Conservation (phyloP, 2,797 vertebrate genomes). For the Labeo calbasu region DNA sequence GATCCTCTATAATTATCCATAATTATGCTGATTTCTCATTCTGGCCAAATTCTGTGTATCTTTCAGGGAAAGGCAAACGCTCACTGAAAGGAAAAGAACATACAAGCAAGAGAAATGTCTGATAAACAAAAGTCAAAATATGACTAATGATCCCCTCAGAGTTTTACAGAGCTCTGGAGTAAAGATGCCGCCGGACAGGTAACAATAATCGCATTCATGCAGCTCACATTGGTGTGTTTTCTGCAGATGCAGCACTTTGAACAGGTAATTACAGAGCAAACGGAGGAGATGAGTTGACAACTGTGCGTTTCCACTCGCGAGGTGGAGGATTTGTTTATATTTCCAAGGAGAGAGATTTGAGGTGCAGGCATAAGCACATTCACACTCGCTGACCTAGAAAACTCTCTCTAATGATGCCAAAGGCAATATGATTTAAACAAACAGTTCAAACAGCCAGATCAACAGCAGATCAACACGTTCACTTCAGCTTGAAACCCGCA, state of each 20-base stretch:
- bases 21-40: slow-evolving; percentile 16
- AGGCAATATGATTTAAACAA: slow-evolving; percentile 41
- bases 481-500: not conserved
- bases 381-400: slow-evolving; percentile 50
- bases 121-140: not conserved
- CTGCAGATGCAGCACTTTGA: slow-evolving; percentile 64
- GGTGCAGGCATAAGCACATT: slow-evolving; percentile 28
- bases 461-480: not conserved
- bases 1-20: not conserved
- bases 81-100: not conserved
- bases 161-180: not conserved
- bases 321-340: slow-evolving; percentile 73
- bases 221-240: slow-evolving; percentile 11
- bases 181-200: slow-evolving; percentile 25
- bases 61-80: not conserved
- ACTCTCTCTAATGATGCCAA: slow-evolving; percentile 47
- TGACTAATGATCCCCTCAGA: not conserved
- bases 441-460: slow-evolving; percentile 7
- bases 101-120: slow-evolving; percentile 8
- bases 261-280: slow-evolving; percentile 70
- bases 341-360: slow-evolving; percentile 55
- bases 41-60: not conserved
- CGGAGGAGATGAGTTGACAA: slow-evolving; percentile 69
- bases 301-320: slow-evolving; percentile 68
- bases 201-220: slow-evolving; percentile 23